Evolutionary conservation across 2,888 invertebrate species (phyloP).

Genomic region (Zele albiditarsus): DNA sequence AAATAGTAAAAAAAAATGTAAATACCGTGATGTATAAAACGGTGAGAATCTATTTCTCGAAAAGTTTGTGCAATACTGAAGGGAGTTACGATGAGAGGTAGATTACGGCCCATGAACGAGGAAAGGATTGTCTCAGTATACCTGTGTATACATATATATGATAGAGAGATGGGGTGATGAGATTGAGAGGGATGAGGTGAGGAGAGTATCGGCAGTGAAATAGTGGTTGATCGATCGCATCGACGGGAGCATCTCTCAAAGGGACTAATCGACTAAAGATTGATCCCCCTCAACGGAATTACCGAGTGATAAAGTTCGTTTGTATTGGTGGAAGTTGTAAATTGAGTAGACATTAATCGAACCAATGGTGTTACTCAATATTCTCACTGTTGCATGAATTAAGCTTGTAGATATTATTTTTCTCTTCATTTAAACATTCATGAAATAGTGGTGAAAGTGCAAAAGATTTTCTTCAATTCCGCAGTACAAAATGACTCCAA

Average conservation of each 20-base stretch:
- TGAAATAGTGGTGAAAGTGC: no score
- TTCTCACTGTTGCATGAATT: no score
- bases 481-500: no score
- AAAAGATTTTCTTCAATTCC: no score
- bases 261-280: background rate
- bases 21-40: background rate
- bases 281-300: background rate
- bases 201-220: background rate
- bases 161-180: background rate
- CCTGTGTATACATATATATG: no score
- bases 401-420: no score
- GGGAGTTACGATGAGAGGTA: background rate
- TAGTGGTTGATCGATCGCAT: background rate
- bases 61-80: background rate
- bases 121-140: background rate
- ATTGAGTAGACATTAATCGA: background rate
- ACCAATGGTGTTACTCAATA: background rate
- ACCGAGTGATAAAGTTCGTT: background rate
- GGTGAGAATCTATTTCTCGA: background rate
- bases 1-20: background rate
- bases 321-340: background rate
- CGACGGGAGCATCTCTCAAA: slow-evolving; percentile 4
- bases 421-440: no score
- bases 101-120: background rate
- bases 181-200: background rate